Evolutionary conservation across 2,113 vertebrate species (phyloP).

Genomic region (Microtus pennsylvanicus): DNA sequence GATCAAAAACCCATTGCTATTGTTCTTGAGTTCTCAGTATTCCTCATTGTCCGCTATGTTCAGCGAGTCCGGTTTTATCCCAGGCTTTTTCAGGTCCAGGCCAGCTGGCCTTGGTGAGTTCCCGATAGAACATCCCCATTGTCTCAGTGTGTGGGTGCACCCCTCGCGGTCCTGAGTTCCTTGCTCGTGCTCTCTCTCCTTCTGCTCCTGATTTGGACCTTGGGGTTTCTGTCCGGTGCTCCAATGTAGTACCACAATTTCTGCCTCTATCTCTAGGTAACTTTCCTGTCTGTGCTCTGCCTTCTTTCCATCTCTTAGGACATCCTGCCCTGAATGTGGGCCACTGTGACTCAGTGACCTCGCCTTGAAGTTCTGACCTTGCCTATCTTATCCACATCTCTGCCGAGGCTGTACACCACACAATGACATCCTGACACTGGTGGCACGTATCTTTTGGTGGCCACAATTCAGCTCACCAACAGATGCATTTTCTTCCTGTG

Average conservation of each 20-base stretch:
- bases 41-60: too few relatives aligned
- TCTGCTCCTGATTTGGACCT: too few relatives aligned
- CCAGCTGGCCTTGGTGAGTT: too few relatives aligned
- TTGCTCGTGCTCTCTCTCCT: too few relatives aligned
- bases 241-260: neutral
- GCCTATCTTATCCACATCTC: neutral
- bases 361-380: neutral
- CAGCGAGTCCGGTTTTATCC: too few relatives aligned
- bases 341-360: neutral
- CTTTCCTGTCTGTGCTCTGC: neutral
- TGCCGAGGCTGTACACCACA: neutral
- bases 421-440: neutral
- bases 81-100: too few relatives aligned
- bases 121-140: too few relatives aligned
- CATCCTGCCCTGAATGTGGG: neutral
- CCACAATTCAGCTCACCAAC: neutral
- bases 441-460: neutral
- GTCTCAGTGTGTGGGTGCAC: too few relatives aligned
- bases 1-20: too few relatives aligned
- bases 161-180: too few relatives aligned
- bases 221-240: too few relatives aligned
- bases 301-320: neutral
- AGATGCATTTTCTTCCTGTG: neutral
- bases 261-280: neutral
- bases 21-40: too few relatives aligned